Evolutionary conservation across 2,113 vertebrate genomes (phyloP).

Genomic region (Peromyscus maniculatus): DNA sequence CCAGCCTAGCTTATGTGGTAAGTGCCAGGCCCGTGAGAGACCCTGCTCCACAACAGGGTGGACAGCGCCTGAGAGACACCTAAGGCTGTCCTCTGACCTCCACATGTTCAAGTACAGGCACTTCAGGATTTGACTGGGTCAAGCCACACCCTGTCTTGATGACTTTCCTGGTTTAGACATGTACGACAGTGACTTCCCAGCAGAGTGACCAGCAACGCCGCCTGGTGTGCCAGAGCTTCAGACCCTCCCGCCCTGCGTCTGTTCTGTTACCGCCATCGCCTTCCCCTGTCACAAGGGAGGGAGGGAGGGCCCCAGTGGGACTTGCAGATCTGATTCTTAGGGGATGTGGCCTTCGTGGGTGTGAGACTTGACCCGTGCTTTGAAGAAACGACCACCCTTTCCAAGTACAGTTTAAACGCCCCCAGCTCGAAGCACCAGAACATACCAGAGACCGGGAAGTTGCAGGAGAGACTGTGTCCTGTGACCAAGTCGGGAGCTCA

Average conservation of each 20-base stretch:
- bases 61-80: background rate
- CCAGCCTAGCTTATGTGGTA: too few relatives aligned
- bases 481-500: background rate
- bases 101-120: too few relatives aligned
- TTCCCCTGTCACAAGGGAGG: background rate
- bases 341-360: background rate
- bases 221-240: too few relatives aligned
- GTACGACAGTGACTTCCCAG: background rate
- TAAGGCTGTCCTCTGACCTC: background rate
- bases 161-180: background rate
- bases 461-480: background rate
- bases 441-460: background rate
- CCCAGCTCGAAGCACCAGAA: slow-evolving; percentile 36
- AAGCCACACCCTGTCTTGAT: background rate
- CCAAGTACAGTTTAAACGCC: background rate
- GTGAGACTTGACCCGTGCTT: background rate
- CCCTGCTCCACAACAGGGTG: background rate
- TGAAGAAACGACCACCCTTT: background rate
- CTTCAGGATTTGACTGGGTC: background rate
- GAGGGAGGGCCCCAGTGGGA: background rate
- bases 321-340: slow-evolving; percentile 26
- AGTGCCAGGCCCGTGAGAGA: background rate
- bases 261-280: background rate
- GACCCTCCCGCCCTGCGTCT: background rate
- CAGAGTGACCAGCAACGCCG: background rate